Percentiles rank a stretch among this genome's conserved stretches.
These are phyloP conservation scores for Nomia melanderi DNA, from an alignment of 1,140 invertebrate species.

Conservation along the genomic window DNA sequence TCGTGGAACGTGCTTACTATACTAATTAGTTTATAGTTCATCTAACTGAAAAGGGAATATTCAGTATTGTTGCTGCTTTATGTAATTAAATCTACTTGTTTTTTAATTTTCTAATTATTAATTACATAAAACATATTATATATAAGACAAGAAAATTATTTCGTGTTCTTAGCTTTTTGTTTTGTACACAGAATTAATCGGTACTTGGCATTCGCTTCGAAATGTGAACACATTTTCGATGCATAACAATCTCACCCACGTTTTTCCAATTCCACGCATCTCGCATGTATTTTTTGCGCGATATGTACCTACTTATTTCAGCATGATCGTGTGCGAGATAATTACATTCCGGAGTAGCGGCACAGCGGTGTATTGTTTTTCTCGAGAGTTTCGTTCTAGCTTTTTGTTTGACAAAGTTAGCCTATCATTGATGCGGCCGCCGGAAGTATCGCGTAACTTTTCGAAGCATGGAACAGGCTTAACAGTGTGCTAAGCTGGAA, in stretches of 20 bases:
- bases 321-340: slow-evolving; percentile 12
- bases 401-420: slow-evolving; percentile 42
- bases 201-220: no score
- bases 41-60: neutral
- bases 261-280: slow-evolving; percentile 11
- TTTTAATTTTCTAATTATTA: no score
- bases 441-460: neutral
- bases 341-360: slow-evolving; percentile 31
- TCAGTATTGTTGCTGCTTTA: no score
- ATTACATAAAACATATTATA: no score
- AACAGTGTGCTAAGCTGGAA: slow-evolving; percentile 41
- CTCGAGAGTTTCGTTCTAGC: slow-evolving; percentile 27
- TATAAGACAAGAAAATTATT: no score
- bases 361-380: slow-evolving; percentile 32
- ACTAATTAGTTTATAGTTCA: no score
- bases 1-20: neutral
- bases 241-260: neutral
- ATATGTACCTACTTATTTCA: slow-evolving; percentile 34
- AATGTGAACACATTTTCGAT: neutral
- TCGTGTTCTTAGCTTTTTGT: no score
- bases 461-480: slow-evolving; percentile 2
- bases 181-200: no score
- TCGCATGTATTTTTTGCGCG: neutral
- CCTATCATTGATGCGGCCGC: slow-evolving; percentile 33
- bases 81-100: no score